Conservation (phyloP, 2,888 invertebrate genomes). For the Dorcus parallelipipedus region DNA sequence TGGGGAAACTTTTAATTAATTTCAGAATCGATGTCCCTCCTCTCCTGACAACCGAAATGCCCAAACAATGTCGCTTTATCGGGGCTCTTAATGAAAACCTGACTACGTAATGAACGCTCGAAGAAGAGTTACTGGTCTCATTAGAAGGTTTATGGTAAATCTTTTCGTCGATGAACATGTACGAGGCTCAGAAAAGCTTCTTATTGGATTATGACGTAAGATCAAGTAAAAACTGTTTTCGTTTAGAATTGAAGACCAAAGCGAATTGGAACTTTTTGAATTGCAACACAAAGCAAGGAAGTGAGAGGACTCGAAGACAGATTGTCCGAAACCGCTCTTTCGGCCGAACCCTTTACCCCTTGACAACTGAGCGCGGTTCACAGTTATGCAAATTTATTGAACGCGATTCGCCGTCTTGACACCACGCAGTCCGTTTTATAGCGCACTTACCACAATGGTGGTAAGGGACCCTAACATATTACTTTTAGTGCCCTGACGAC, state of each 20-base stretch:
- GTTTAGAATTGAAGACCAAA: constrained; percentile 14
- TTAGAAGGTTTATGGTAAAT: not conserved
- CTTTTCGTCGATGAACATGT: not conserved
- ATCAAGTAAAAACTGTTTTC: constrained; percentile 1
- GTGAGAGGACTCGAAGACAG: constrained; percentile 26
- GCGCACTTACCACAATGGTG: constrained; percentile 9
- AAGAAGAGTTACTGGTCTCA: not conserved
- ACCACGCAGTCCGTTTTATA: constrained; percentile 9
- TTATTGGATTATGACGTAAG: too few species aligned
- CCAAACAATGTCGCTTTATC: constrained; percentile 31
- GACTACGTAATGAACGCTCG: constrained; percentile 20
- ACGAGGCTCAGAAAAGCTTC: too few species aligned
- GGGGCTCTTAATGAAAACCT: constrained; percentile 29
- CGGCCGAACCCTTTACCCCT: constrained; percentile 21
- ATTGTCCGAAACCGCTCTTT: constrained; percentile 34
- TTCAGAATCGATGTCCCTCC: constrained; percentile 30
- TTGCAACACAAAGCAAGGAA: constrained; percentile 25
- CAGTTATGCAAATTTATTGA: constrained; percentile 37
- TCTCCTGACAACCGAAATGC: constrained; percentile 25
- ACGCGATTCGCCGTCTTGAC: constrained; percentile 17
- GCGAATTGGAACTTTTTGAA: constrained; percentile 26
- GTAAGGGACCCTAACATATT: constrained; percentile 3
- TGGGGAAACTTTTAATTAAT: constrained; percentile 35
- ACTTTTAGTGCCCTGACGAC: constrained; percentile 9
- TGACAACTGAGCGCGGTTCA: constrained; percentile 18